Evolutionary conservation across 2,797 vertebrate species (phyloP).

Genomic region (Semotilus atromaculatus): DNA sequence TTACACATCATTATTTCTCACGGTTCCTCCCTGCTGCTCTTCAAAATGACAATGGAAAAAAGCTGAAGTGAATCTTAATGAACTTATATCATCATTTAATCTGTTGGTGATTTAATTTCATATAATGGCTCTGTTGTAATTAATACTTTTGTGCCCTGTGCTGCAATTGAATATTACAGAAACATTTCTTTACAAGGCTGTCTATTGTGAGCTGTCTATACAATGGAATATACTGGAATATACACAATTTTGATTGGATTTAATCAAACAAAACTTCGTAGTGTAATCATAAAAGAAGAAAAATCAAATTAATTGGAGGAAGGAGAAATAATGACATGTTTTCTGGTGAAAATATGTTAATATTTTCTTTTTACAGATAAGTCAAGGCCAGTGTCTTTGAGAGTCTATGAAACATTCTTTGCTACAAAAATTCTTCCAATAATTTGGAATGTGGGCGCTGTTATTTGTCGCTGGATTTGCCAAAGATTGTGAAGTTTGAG

Average conservation of each 20-base stretch:
- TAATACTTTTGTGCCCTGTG: slow-evolving; percentile 15
- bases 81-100: slow-evolving; percentile 8
- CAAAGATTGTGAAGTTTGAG: not conserved
- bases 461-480: not conserved
- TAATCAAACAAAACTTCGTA: not conserved
- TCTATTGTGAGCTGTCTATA: not conserved
- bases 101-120: slow-evolving; percentile 19
- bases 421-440: not conserved
- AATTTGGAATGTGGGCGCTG: not conserved
- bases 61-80: not conserved
- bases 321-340: not conserved
- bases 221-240: not conserved
- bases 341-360: not conserved
- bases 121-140: slow-evolving; percentile 24
- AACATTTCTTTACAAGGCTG: not conserved
- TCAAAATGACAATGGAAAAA: slow-evolving; percentile 21
- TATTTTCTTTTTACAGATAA: not conserved
- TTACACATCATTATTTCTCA: slow-evolving; percentile 16
- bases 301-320: not conserved
- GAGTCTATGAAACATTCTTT: not conserved
- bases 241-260: slow-evolving; percentile 1
- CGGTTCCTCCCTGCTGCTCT: slow-evolving; percentile 10
- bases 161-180: not conserved
- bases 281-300: not conserved
- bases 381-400: not conserved